Evolutionary conservation across 2,113 vertebrate species (phyloP).

Genomic region (Anguilla rostrata): DNA sequence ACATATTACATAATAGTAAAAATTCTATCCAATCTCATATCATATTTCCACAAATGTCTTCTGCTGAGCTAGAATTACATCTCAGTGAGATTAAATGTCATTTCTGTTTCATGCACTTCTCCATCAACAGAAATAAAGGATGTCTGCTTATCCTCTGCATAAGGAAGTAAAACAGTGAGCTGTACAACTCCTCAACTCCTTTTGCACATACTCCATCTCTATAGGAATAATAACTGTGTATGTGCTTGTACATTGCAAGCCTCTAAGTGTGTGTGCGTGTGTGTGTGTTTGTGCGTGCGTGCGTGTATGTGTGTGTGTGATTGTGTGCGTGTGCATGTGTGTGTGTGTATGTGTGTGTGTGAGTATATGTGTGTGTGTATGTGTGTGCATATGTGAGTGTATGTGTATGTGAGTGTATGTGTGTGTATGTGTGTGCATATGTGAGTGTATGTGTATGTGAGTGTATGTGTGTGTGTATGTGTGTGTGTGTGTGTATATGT

Average conservation of each 20-base stretch:
- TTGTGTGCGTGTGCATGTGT: constrained; percentile 14
- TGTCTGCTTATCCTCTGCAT: constrained; percentile 11
- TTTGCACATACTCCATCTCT: too few species aligned
- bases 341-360: not conserved
- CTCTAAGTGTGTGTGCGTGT: not conserved
- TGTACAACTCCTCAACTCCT: not conserved
- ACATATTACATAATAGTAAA: not conserved
- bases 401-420: constrained; percentile 1
- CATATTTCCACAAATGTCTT: not conserved
- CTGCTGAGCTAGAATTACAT: not conserved
- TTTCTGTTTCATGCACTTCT: not conserved
- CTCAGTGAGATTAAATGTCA: not conserved
- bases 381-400: not conserved
- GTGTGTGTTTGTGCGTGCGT: not conserved
- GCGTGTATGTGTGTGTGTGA: not conserved
- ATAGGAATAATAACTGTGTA: too few species aligned
- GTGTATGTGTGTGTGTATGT: not conserved
- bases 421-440: not conserved
- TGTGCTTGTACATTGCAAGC: too few species aligned
- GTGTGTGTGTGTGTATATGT: not conserved
- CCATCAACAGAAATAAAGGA: constrained; percentile 13
- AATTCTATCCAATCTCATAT: not conserved
- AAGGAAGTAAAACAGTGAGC: not conserved
- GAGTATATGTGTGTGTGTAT: not conserved
- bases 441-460: constrained; percentile 12